Evolutionary conservation across 2,888 invertebrate genomes (phyloP).

Genomic region (Caenorhabditis sinica): DNA sequence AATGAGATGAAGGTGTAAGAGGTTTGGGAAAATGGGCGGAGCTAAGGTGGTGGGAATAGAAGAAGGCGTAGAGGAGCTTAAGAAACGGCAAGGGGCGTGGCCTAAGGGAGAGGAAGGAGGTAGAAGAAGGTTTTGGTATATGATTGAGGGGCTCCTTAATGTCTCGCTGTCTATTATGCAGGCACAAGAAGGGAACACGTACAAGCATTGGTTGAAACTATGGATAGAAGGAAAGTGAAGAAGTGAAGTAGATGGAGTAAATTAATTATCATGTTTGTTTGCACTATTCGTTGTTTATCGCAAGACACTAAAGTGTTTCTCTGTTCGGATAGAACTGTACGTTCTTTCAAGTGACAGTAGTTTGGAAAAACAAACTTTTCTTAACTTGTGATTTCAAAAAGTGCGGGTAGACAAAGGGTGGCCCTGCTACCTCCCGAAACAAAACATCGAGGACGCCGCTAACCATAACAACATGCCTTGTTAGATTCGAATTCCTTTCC

Average conservation of each 20-base stretch:
- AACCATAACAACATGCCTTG: background rate
- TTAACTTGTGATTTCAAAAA: background rate
- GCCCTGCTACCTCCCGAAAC: background rate
- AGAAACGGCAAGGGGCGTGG: slow-evolving; percentile 38
- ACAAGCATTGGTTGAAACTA: background rate
- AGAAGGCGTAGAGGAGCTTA: background rate
- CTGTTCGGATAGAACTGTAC: slow-evolving; percentile 18
- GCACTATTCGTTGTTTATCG: slow-evolving; percentile 52
- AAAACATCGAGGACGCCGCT: slow-evolving; percentile 15
- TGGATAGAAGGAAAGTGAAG: background rate
- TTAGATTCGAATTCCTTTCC: slow-evolving; percentile 20
- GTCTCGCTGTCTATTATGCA: no score
- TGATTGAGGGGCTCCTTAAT: background rate
- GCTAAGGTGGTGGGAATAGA: background rate
- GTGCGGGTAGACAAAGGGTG: background rate
- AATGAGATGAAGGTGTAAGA: slow-evolving; percentile 1
- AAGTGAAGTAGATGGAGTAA: background rate
- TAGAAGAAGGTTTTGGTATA: no score
- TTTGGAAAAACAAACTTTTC: slow-evolving; percentile 17
- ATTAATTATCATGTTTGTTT: slow-evolving; percentile 56
- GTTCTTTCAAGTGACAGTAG: slow-evolving; percentile 2
- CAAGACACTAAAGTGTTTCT: slow-evolving; percentile 33
- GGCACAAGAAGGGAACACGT: no score
- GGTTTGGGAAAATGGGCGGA: slow-evolving; percentile 16
- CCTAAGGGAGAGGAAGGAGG: slow-evolving; percentile 2